Evolutionary conservation across 2,888 invertebrate genomes (phyloP).

Genomic region (Portevinia maculata): DNA sequence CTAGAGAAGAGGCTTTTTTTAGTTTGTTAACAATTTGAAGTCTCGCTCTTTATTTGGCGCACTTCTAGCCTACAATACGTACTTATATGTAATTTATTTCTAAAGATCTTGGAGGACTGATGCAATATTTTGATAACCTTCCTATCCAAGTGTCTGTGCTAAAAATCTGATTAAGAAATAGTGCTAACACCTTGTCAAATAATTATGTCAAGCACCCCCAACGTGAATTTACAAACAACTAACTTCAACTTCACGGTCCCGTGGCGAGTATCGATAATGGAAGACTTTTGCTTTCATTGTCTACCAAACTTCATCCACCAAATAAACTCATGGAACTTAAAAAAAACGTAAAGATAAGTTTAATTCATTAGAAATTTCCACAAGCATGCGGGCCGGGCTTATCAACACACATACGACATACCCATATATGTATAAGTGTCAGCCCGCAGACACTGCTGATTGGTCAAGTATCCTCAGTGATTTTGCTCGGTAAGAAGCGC

Average conservation of each 20-base stretch:
- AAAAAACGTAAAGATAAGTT: conserved; percentile 12
- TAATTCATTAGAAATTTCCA: conserved; percentile 29
- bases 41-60: no score
- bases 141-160: conserved; percentile 56
- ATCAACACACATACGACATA: conserved; percentile 50
- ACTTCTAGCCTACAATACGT: no score
- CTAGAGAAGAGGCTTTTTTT: no score
- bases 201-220: conserved; percentile 39
- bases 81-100: not conserved
- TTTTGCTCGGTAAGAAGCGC: conserved; percentile 35
- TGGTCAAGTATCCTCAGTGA: conserved; percentile 37
- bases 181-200: conserved; percentile 6
- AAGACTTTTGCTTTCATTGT: conserved; percentile 35
- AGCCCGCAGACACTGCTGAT: conserved; percentile 40
- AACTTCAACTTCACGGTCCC: conserved; percentile 21
- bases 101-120: conserved; percentile 35
- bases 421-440: conserved; percentile 57
- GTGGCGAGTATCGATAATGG: conserved; percentile 25
- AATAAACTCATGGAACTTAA: conserved; percentile 6
- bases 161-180: conserved; percentile 50
- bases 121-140: conserved; percentile 39
- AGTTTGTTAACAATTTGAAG: no score
- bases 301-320: not conserved
- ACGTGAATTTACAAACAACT: conserved; percentile 34
- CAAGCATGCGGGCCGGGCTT: conserved; percentile 40